Percentiles rank a stretch among this genome's conserved stretches.
phyloP scores from a whole-genome alignment of 2,113 vertebrate genomes.

The Indicator indicator region DNA sequence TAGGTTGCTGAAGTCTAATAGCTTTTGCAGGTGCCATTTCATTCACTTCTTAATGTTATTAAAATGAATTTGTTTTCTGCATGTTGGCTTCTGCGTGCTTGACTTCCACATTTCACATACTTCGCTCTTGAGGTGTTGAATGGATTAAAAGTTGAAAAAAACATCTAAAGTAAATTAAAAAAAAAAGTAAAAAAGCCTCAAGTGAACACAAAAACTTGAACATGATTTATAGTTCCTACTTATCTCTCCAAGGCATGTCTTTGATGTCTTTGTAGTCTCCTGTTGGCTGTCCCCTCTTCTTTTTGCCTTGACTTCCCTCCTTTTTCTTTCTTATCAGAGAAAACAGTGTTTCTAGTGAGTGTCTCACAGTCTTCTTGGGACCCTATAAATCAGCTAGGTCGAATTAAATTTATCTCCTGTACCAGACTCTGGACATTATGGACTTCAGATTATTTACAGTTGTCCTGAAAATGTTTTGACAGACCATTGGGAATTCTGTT shows the following conservation, averaged over 20 bases:
- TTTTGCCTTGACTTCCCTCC: neutral
- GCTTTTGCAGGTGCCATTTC: neutral
- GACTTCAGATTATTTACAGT: neutral
- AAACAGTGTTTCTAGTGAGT: neutral
- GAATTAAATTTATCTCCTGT: neutral
- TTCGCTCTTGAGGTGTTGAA: neutral
- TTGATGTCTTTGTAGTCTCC: neutral
- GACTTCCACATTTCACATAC: neutral
- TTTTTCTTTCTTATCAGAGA: neutral
- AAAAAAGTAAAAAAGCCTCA: no score
- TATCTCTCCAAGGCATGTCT: neutral
- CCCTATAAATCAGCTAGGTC: neutral
- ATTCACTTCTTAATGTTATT: neutral
- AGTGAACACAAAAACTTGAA: neutral
- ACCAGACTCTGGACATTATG: neutral
- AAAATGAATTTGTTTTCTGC: neutral
- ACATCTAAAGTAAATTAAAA: neutral
- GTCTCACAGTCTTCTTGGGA: neutral
- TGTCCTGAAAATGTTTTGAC: neutral
- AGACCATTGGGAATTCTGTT: neutral
- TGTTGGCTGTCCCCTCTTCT: neutral
- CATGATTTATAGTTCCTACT: neutral
- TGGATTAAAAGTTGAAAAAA: neutral
- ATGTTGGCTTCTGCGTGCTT: accelerated
- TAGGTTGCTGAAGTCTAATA: neutral